Evolutionary conservation across 2,113 vertebrate genomes (phyloP), one percentile per base, ranked within the genome.

Genomic region (Anguilla japonica): DNA sequence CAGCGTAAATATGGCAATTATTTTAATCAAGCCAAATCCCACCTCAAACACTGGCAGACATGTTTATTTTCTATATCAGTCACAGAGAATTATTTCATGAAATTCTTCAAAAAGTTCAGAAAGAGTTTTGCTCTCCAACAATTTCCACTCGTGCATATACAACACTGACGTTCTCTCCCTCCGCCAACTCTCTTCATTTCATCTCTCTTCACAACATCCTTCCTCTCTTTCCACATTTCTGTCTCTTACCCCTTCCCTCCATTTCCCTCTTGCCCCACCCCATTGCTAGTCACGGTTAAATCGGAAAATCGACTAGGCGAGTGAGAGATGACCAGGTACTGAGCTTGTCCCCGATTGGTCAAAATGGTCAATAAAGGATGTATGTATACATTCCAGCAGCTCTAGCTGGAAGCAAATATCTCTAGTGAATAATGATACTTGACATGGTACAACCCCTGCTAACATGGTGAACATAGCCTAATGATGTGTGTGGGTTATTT

Each of bases 21-120:
- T 86, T 86, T 86, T 84, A 89, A 82, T 84, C 34, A 84, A 78
- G 84, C 63, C 78, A 39, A 22, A 86, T 60, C 78, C 83, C 82
- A 60, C 11, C 29, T 57, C 79, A 82, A 60, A 75, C 14, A 78
- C n/a, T 29, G 60, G 57, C 83, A 71, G 83, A 81, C n/a, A 14
- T 56, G 14, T 43, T 83, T 9, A 29, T 79, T 46, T 56, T 3
- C 34, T 41, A 29, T 1, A 15, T 40, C 29, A 34, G 75, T 0
- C 50, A 13, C 9, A 79, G 26, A 60, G 34, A 14, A 50, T 85
- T 79, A 82, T 43, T 85, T 22, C 8, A 60, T 13, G 11, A 26
- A 41, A 7, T n/a, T 20, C 60, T 75, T 88, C 63, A 88, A 71
- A 67, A 78, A 43, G 26, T 41, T 34, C 20, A 5, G 56, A 83